Evolutionary conservation across 2,888 invertebrate genomes (phyloP).

Genomic region (Chrysolina oricalcia): DNA sequence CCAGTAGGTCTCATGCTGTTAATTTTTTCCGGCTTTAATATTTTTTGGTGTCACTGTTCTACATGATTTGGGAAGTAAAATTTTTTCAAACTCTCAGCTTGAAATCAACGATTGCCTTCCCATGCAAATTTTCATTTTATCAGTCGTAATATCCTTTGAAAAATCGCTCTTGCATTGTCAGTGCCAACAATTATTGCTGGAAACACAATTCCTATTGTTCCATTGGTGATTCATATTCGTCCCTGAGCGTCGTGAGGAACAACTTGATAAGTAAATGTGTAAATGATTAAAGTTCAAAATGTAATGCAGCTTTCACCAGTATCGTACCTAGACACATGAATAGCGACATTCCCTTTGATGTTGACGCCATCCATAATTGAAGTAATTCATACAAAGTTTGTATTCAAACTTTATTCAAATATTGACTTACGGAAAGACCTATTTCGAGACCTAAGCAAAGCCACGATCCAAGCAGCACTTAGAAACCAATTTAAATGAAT

Average conservation of each 20-base stretch:
- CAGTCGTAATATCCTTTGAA: too few species aligned
- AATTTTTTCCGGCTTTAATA: too few species aligned
- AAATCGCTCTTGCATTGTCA: too few species aligned
- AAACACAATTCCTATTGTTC: not conserved
- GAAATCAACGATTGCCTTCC: too few species aligned
- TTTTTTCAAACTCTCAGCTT: too few species aligned
- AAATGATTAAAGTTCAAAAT: constrained; percentile 25
- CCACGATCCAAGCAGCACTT: constrained; percentile 2
- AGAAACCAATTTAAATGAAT: not conserved
- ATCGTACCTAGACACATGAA: constrained; percentile 28
- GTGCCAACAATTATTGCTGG: not conserved
- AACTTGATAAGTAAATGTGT: not conserved
- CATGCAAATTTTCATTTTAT: too few species aligned
- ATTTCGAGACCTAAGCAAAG: constrained; percentile 2
- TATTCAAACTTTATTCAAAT: constrained; percentile 28
- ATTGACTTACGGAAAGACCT: constrained; percentile 22
- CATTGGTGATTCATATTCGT: not conserved
- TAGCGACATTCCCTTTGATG: constrained; percentile 25
- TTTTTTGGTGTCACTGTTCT: too few species aligned
- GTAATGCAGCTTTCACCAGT: constrained; percentile 14
- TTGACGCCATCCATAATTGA: constrained; percentile 21
- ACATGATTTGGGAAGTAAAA: too few species aligned
- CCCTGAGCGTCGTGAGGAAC: not conserved
- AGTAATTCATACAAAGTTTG: constrained; percentile 20
- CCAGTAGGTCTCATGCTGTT: too few species aligned